Evolutionary conservation across 1,140 invertebrate species (phyloP).

Genomic region (Lepidurus arcticus): DNA sequence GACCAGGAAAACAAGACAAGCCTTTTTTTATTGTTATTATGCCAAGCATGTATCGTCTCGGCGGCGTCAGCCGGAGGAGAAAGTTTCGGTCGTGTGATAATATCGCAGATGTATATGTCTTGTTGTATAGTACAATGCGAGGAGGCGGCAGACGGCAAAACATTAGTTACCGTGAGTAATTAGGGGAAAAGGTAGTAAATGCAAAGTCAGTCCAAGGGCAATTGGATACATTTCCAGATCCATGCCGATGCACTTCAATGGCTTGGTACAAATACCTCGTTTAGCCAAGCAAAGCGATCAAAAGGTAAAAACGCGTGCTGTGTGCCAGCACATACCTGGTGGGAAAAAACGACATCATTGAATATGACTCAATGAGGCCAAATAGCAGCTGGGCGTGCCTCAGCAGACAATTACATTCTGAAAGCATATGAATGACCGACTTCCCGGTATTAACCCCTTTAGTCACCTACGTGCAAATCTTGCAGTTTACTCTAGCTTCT

Average conservation of each 20-base stretch:
- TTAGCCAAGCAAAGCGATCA: background rate
- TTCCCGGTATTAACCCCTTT: too few relatives aligned
- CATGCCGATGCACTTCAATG: background rate
- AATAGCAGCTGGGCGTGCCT: background rate
- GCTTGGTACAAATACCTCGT: background rate
- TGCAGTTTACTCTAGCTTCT: background rate
- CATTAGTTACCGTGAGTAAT: background rate
- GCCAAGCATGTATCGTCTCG: too few relatives aligned
- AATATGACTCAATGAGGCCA: constrained; percentile 15
- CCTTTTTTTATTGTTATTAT: too few relatives aligned
- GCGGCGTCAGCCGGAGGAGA: too few relatives aligned
- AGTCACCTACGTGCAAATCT: too few relatives aligned
- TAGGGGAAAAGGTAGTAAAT: background rate
- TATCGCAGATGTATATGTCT: too few relatives aligned
- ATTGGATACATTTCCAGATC: background rate
- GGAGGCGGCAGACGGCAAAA: too few relatives aligned
- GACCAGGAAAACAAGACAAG: too few relatives aligned
- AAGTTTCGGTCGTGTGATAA: too few relatives aligned
- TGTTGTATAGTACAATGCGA: too few relatives aligned
- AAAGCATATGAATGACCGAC: too few relatives aligned
- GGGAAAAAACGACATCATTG: background rate
- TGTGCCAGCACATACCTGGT: background rate
- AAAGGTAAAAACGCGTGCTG: background rate
- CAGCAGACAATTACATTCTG: too few relatives aligned
- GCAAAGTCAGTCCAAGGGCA: constrained; percentile 20